These are phyloP conservation scores for Corythornis vintsioides DNA, from an alignment of 2,113 vertebrate species.

Conservation along the genomic window DNA sequence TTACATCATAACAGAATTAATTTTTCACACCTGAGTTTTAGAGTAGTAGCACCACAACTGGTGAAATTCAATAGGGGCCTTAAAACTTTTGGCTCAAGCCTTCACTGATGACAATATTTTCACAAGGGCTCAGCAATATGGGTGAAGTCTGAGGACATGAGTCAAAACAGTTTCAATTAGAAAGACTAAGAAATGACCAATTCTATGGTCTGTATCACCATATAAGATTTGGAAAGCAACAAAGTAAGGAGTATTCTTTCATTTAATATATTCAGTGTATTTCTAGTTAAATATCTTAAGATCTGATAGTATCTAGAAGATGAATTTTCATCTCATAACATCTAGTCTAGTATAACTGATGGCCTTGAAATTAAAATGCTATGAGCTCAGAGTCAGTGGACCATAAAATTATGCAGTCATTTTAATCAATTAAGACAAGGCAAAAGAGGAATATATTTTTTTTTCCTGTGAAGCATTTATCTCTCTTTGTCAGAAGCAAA, in stretches of 20 bases:
- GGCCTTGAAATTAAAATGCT: background rate
- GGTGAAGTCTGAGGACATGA: background rate
- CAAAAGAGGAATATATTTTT: background rate
- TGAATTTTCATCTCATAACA: background rate
- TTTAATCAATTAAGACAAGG: background rate
- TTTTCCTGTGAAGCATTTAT: background rate
- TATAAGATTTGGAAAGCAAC: background rate
- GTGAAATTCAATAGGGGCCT: background rate
- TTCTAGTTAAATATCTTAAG: background rate
- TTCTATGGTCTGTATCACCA: background rate
- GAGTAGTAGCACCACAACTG: background rate
- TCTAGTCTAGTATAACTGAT: background rate
- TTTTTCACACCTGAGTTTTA: background rate
- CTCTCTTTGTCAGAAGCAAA: background rate
- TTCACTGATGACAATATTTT: background rate
- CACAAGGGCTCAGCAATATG: background rate
- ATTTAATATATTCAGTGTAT: background rate
- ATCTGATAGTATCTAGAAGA: background rate
- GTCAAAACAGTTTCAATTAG: background rate
- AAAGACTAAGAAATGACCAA: background rate
- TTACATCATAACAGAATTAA: background rate
- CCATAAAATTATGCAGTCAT: background rate
- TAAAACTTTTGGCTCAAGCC: background rate
- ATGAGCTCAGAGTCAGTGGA: background rate
- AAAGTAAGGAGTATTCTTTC: background rate